Evolutionary conservation across 2,113 vertebrate species (phyloP).

Genomic region (Poeciliopsis prolifica): DNA sequence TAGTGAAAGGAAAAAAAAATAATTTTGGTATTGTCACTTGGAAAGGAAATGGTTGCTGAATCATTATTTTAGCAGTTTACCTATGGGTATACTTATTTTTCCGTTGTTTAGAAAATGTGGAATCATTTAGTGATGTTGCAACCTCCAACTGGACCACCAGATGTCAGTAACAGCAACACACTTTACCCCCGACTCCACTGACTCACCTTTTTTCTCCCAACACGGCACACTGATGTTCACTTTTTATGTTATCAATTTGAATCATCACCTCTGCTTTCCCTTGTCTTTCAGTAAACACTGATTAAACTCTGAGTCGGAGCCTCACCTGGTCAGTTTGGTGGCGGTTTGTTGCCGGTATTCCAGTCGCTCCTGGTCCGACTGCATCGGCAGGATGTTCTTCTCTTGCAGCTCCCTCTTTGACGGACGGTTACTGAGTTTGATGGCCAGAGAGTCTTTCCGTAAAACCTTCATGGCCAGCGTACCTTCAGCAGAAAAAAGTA

Average conservation of each 20-base stretch:
- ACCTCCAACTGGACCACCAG: not conserved
- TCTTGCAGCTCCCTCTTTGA: constrained; percentile 94
- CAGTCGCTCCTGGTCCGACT: constrained; percentile 91
- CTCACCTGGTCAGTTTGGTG: constrained; percentile 94
- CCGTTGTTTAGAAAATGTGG: too few species aligned
- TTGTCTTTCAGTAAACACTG: not conserved
- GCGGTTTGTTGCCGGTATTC: constrained; percentile 94
- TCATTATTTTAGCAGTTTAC: too few species aligned
- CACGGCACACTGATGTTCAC: not conserved
- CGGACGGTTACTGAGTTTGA: constrained; percentile 97
- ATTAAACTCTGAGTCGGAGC: not conserved
- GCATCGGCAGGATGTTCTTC: constrained; percentile 96
- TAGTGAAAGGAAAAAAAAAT: not conserved
- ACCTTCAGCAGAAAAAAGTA: constrained; percentile 70
- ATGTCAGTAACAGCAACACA: not conserved
- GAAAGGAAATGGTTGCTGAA: too few species aligned
- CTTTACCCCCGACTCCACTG: not conserved
- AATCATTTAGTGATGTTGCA: not conserved
- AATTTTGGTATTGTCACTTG: too few species aligned
- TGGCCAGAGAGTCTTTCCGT: constrained; percentile 96
- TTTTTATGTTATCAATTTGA: not conserved
- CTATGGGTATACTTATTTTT: too few species aligned
- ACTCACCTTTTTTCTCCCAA: not conserved
- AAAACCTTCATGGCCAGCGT: constrained; percentile 93
- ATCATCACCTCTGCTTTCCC: not conserved